Base-by-base conservation (phyloP, 2,113 vertebrate genomes). In the Myanophis thanlyinensis region DNA sequence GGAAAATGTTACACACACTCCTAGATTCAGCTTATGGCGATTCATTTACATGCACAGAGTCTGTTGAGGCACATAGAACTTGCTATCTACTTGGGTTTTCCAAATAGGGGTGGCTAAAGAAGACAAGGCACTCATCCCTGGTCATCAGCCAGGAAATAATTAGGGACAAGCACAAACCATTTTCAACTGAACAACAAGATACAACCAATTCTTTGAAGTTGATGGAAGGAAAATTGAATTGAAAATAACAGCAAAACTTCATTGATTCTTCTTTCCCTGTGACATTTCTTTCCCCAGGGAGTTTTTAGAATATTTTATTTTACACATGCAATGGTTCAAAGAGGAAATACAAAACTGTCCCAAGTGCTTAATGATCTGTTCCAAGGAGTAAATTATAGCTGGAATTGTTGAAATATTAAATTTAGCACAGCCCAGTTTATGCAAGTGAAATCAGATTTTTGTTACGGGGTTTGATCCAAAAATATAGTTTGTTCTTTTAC, bases 321-420 rank as follows among this genome's bases (percentile, higher is more conserved):
- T 96, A 91, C 92, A 94, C 94, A 92, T 90, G 94, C 91, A 94
- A 93, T 84, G 73, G 95, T 95, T 97, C 93, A 85, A 93, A 93
- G 95, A 95, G 93, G 89, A 93, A 93, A 49, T 93, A 56, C 95
- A 54, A 91, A 95, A 96, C 94, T 91, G 88, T 90, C 93, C 87
- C 20, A 95, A 0, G 80, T 94, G 92, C 92, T 95, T 97, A 97
- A 97, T 96, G 95, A 93, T 94, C 95, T 96, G 94, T 96, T 96
- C 95, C 93, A 67, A 59, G 94, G 94, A 97, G 96, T 95, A 95
- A 97, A 97, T 97, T 96, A 96, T 94, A 94, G 93, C 94, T 88
- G 93, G 94, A 95, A 95, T 95, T 96, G 93, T 92, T 52, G 56
- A 85, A 52, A 95, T 95, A 94, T 97, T 97, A 95, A 97, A 96